Evolutionary conservation across 2,797 vertebrate genomes (phyloP), one percentile per base, ranked within the genome.

Genomic region (Calcarius lapponicus): DNA sequence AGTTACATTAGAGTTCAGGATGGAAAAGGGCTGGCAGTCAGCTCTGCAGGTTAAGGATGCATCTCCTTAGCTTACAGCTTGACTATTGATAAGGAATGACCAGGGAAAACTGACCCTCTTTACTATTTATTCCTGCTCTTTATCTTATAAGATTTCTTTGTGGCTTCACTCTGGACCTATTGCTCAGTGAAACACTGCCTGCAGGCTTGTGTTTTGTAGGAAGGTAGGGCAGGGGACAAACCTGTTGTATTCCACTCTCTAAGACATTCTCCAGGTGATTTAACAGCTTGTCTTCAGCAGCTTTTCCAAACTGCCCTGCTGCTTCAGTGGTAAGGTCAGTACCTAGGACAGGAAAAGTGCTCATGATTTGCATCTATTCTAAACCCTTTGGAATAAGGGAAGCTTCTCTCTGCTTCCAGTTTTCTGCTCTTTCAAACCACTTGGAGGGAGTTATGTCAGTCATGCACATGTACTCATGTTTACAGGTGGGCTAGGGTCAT

Each of bases 71-170:
- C 38, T 93, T 96, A 76, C 83, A 86, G 31, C 32, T 82, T 82
- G 38, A 36, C 54, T 89, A 22, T 34, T 82, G 86, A 91, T 92
- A 36, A 89, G 53, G 67, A 88, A 22, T 73, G 32, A 79, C 45
- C 24, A 53, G 53, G 53, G 88, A 70, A 93, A 95, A 74, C 71
- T 78, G 86, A 96, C 67, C n/a, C 56, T 92, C 56, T 93, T 93
- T 88, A 96, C n/a, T 94, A 90, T 96, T 96, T 80, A 95, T 95
- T 89, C 19, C 38, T 76, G 40, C 61, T 82, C 45, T 84, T 95
- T 85, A 70, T 64, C 53, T 31, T 88, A 7, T 70, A 86, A 67
- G 45, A 78, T 79, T 76, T 76, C 90, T 82, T 66, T 57, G 45
- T 79, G 60, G 32, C 67, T 81, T 91, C 7, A 6, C 15, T 40